Percentiles rank a stretch among this genome's conserved stretches.
Evolutionary conservation across 2,888 invertebrate genomes (phyloP).

Genomic region (Parascotia fuliginaria): DNA sequence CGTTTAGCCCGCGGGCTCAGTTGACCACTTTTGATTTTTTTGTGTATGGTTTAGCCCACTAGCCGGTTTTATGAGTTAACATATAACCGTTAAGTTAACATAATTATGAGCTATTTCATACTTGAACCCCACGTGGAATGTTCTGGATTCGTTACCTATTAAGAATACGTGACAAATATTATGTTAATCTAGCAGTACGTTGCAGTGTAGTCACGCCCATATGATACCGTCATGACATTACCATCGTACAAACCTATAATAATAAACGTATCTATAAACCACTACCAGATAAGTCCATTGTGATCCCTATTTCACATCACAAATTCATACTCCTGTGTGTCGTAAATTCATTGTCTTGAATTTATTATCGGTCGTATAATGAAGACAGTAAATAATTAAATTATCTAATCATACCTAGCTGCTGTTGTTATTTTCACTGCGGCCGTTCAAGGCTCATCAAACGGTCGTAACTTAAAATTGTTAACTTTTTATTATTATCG

Average conservation of each 20-base stretch:
- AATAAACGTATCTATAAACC: constrained; percentile 5
- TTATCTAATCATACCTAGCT: constrained; percentile 30
- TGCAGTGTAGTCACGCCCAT: too few species aligned
- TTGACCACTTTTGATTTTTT: too few species aligned
- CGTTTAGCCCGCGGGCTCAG: too few species aligned
- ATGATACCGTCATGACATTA: neutral
- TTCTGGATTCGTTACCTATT: too few species aligned
- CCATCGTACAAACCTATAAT: neutral
- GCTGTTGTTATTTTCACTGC: constrained; percentile 36
- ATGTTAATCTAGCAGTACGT: too few species aligned
- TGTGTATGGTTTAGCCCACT: too few species aligned
- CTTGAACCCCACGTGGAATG: too few species aligned
- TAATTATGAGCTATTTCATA: too few species aligned
- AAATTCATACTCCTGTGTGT: constrained; percentile 18
- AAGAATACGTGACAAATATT: too few species aligned
- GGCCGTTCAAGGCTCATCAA: constrained; percentile 28
- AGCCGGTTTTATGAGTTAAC: too few species aligned
- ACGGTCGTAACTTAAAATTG: constrained; percentile 25
- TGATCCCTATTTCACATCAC: constrained; percentile 13
- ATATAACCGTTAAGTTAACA: too few species aligned
- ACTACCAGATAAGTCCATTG: constrained; percentile 17
- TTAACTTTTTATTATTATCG: constrained; percentile 34
- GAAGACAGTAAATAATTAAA: constrained; percentile 34
- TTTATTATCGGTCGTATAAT: constrained; percentile 25
- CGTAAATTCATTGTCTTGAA: constrained; percentile 37